Base-by-base conservation (phyloP, 2,113 vertebrate genomes). In the Mola mola region DNA sequence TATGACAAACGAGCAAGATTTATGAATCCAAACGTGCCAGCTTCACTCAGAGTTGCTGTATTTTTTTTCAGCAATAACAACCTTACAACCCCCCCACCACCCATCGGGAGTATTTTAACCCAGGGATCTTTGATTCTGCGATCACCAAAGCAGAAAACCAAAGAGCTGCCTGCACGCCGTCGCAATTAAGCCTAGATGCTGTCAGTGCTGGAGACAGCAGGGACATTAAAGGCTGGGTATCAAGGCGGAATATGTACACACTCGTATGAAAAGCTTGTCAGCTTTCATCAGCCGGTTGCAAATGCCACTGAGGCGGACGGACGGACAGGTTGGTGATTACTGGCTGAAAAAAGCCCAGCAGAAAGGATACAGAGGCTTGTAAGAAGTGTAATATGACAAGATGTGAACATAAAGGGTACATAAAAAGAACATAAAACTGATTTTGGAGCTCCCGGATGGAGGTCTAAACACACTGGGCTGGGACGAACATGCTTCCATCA, bases 141-240 rank as follows among this genome's bases (percentile, higher is more conserved):
- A 19, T 38, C 29, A 37, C 33, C 60, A 25, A 47, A 61, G 58
- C 34, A 53, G 29, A 38, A 70, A 59, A 37, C 42, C 6, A 29
- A 73, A 63, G 43, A 47, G 42, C 48, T 48, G 47, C 47, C 57
- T 57, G 57, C 49, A 33, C 8, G 19, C 51, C 21, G n/a, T n/a
- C n/a, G 58, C 70, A 84, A 81, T 81, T 81, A 81, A 43, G 51
- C 55, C 52, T 24, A 51, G 57, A 51, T 9, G 19, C 43, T 47
- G 59, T 70, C 66, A 62, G 16, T 10, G 28, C 25, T 11, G 58
- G 43, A 74, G 61, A 81, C 62, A 44, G 66, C 34, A 25, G 65
- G 48, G 56, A 63, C 65, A 71, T 70, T 74, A 79, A 72, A 83
- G 65, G 37, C 60, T 46, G 36, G 28, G 16, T 44, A 6, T 43